Percentiles rank a stretch among this genome's conserved stretches.
Conservation (phyloP, 1,140 invertebrate genomes). For the Coenobita brevimanus region DNA sequence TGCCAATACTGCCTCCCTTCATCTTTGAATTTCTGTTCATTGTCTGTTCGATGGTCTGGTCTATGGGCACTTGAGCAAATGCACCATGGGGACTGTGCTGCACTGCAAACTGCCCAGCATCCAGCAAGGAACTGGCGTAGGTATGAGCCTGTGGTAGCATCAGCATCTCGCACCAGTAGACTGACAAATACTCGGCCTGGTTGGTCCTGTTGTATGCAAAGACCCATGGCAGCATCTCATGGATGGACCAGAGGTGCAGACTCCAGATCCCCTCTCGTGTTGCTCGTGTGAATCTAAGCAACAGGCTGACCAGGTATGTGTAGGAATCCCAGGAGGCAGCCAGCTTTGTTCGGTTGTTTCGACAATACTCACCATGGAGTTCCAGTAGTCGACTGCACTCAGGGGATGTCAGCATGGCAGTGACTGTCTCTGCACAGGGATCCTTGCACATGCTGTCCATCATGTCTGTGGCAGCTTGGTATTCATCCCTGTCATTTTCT, state of each 20-base stretch:
- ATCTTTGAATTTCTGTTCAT: slow-evolving; percentile 24
- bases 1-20: slow-evolving; percentile 16
- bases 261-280: slow-evolving; percentile 27
- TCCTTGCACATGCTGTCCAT: not conserved
- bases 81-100: slow-evolving; percentile 9
- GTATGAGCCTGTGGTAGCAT: slow-evolving; percentile 10
- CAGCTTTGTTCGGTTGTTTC: not conserved
- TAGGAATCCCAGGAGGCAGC: slow-evolving; percentile 18
- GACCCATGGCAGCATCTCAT: slow-evolving; percentile 14
- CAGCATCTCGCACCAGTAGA: slow-evolving; percentile 31
- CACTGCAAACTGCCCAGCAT: not conserved
- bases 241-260: not conserved
- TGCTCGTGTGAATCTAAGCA: slow-evolving; percentile 16
- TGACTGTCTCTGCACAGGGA: not conserved
- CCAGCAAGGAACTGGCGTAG: not conserved
- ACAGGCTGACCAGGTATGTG: not conserved
- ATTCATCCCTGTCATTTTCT: not conserved
- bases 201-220: slow-evolving; percentile 26
- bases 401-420: not conserved
- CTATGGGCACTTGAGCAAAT: slow-evolving; percentile 26
- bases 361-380: not conserved
- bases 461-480: not conserved
- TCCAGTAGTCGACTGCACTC: not conserved
- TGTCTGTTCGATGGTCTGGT: slow-evolving; percentile 28
- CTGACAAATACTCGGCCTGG: not conserved